Percentiles rank a stretch among this genome's conserved stretches.
phyloP scores from a whole-genome alignment of 2,797 vertebrate genomes.

The Trematomus bernacchii region DNA sequence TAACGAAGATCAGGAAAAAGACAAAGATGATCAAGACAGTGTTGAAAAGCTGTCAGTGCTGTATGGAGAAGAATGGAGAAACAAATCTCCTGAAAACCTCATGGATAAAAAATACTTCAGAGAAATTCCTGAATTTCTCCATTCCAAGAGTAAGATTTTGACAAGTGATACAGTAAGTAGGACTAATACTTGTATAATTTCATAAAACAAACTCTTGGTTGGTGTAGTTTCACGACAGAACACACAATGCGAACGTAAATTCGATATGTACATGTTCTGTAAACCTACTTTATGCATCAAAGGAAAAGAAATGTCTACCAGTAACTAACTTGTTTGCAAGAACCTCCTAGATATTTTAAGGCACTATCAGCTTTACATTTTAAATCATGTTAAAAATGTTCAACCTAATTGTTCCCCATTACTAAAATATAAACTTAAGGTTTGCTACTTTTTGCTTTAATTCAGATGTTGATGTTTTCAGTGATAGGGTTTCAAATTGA shows the following conservation, averaged over 20 bases:
- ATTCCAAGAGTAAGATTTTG: slow-evolving; percentile 13
- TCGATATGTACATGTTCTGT: no score
- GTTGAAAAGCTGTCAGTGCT: slow-evolving; percentile 50
- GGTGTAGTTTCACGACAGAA: not conserved
- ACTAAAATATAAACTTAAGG: no score
- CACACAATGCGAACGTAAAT: not conserved
- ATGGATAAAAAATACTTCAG: slow-evolving; percentile 5
- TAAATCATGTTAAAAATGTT: no score
- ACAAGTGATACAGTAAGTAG: slow-evolving; percentile 44
- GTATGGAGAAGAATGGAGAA: slow-evolving; percentile 53
- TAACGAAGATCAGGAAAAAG: not conserved
- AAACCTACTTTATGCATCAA: no score
- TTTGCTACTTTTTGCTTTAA: no score
- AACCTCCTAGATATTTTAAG: no score
- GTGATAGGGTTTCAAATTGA: not conserved
- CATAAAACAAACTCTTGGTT: no score
- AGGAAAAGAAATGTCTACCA: no score
- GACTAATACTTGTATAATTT: not conserved
- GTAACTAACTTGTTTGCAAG: no score
- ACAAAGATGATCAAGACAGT: not conserved
- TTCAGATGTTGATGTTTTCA: not conserved
- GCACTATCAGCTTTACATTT: no score
- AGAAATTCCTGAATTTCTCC: slow-evolving; percentile 47
- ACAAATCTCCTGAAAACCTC: slow-evolving; percentile 12
- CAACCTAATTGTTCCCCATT: no score